A percentile compares a stretch with the other conserved stretches of the same genome.
phyloP scores from a whole-genome alignment of 2,113 vertebrate genomes.

The Xenopus tropicalis region UCB_Xtro_10.0 CM004443.2:166815001-166815500 shows the following conservation, averaged over 20 bases:
- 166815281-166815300: constrained; percentile 20
- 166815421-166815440: background rate
- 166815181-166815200: background rate
- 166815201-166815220: background rate
- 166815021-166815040: too few relatives aligned
- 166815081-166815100: too few relatives aligned
- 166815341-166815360: constrained; percentile 23
- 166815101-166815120: too few relatives aligned
- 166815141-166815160: background rate
- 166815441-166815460: too few relatives aligned
- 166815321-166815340: constrained; percentile 25
- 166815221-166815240: constrained; percentile 6
- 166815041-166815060: too few relatives aligned
- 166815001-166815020: too few relatives aligned
- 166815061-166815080: too few relatives aligned
- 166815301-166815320: constrained; percentile 21
- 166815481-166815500: too few relatives aligned
- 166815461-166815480: too few relatives aligned
- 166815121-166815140: constrained; percentile 21
- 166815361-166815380: background rate
- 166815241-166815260: constrained; percentile 9
- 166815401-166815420: background rate
- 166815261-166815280: constrained; percentile 11
- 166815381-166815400: background rate
- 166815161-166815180: background rate